Base-by-base conservation (phyloP, 2,113 vertebrate species). In the Malurus alboscapulatus region DNA sequence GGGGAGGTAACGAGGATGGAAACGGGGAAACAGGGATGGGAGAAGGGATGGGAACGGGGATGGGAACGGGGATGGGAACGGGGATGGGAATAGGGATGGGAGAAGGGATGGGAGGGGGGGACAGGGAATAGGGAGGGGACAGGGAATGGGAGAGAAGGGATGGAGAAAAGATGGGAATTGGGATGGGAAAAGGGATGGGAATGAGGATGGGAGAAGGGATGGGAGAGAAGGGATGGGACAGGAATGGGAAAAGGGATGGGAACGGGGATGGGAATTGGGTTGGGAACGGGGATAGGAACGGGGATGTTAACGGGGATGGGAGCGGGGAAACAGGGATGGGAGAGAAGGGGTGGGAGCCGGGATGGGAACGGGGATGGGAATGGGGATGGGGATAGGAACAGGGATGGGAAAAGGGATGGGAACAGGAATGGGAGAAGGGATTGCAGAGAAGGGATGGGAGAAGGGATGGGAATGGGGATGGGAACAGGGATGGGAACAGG, bases 221-320 rank as follows among this genome's bases (percentile, higher is more conserved):
- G 32, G 32, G 32, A 51, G 26, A 53, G 51, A 14, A 53, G 51
- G 9, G 14, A 53, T 29, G 51, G 51, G 14, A 8, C 3, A 57
- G 20, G 14, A 21, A 34, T 16, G 9, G 54, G n/a, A 36, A 4
- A 21, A 58, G n/a, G 21, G 21, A n/a, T 20, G 17, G 30, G 20
- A 53, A 14, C 8, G 16, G 50, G 50, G 50, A 53, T 53, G 25
- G 25, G 50, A 51, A 26, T 8, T 22, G 19, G 32, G 7, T 8
- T 24, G 12, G 12, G 5, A 47, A 0, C 6, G 11, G 20, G n/a
- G 11, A 36, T 10, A 14, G n/a, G 4, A 18, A 2, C 5, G 36
- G 36, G 34, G 34, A 34, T 34, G 34, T 34, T 34, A 34, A 1
- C 14, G 17, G 25, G n/a, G 19, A 17, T 4, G 5, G 30, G 45